A percentile compares a stretch with the other conserved stretches of the same genome.
Conservation (phyloP, 2,113 vertebrate genomes). For the Heterocephalus glaber region DNA sequence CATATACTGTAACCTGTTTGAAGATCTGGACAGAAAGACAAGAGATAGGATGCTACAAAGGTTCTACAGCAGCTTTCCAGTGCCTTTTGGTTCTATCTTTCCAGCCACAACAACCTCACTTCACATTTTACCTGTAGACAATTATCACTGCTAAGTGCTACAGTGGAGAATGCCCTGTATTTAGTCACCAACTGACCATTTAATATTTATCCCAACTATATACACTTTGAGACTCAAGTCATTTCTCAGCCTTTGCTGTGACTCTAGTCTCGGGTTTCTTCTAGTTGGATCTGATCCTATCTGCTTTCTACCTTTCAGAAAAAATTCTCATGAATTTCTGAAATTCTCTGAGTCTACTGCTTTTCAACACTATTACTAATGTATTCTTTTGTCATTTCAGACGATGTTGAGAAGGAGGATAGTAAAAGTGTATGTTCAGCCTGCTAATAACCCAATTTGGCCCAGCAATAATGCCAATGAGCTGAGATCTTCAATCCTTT, state of each 20-base stretch:
- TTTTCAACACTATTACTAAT: neutral
- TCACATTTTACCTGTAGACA: neutral
- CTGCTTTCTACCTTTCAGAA: neutral
- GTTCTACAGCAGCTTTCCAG: neutral
- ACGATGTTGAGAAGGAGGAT: neutral
- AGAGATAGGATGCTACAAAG: neutral
- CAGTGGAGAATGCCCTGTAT: neutral
- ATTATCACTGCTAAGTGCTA: neutral
- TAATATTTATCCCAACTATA: neutral
- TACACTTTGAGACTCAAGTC: neutral
- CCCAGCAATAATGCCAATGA: neutral
- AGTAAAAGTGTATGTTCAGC: neutral
- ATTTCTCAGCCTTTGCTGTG: neutral
- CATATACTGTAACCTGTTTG: neutral
- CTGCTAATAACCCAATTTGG: neutral
- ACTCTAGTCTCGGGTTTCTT: neutral
- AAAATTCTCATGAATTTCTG: neutral
- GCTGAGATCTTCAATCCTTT: neutral
- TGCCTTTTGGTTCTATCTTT: neutral
- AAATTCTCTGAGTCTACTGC: neutral
- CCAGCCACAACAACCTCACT: neutral
- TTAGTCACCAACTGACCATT: neutral
- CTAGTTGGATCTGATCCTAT: neutral
- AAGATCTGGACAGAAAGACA: neutral
- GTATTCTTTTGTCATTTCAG: slow-evolving; percentile 3